Conservation (phyloP, 2,113 vertebrate genomes). For the Hiodon alosoides region DNA sequence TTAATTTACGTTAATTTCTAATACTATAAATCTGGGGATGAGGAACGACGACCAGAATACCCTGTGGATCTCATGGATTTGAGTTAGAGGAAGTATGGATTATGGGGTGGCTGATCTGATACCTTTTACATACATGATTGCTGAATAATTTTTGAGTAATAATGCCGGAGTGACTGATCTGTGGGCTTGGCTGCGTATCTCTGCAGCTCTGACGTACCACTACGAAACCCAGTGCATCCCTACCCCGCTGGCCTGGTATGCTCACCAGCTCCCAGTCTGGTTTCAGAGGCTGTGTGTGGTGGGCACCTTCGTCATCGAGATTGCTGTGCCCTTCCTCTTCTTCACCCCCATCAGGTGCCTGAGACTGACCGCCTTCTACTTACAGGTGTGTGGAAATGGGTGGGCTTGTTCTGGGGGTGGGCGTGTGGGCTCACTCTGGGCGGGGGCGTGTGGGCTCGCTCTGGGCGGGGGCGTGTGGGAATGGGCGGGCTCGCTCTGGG, state of each 20-base stretch:
- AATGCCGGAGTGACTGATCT: background rate
- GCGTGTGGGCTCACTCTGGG: background rate
- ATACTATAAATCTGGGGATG: too few species aligned
- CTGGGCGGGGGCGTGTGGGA: too few species aligned
- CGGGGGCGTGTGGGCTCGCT: too few species aligned
- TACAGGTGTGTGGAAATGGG: conserved; percentile 58
- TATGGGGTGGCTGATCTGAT: too few species aligned
- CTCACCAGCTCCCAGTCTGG: conserved; percentile 73
- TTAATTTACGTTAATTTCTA: too few species aligned
- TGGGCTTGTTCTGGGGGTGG: background rate
- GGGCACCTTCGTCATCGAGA: conserved; percentile 63
- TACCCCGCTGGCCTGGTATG: conserved; percentile 64
- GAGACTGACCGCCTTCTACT: conserved; percentile 66
- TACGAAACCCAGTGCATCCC: conserved; percentile 75
- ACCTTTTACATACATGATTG: too few species aligned
- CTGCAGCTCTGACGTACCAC: conserved; percentile 71
- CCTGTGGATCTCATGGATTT: too few species aligned
- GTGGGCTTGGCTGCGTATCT: background rate
- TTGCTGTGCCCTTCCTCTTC: conserved; percentile 63
- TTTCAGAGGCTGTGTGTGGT: conserved; percentile 70
- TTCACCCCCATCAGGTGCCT: conserved; percentile 66
- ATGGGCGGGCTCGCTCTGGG: too few species aligned
- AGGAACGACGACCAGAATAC: too few species aligned
- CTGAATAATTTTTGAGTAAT: too few species aligned
- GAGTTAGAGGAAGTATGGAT: too few species aligned